These are phyloP conservation scores for Pelmatolapia mariae DNA, from an alignment of 2,113 vertebrate genomes.

Conservation along the genomic window DNA sequence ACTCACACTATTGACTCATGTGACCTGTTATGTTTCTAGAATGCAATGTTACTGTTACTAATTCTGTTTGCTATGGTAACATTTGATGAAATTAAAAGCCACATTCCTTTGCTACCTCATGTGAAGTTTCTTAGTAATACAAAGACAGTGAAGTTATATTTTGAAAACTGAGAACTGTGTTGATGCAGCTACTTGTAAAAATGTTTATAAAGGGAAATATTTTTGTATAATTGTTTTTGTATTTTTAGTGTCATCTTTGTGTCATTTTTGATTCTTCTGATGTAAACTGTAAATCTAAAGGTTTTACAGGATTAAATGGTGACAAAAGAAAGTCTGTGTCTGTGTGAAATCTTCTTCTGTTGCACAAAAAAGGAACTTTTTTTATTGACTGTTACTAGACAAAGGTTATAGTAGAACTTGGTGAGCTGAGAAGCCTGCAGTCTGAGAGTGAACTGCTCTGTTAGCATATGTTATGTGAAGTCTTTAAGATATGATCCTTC, in stretches of 20 bases:
- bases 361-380: not conserved
- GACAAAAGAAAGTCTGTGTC: not conserved
- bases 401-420: not conserved
- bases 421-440: not conserved
- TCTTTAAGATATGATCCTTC: not conserved
- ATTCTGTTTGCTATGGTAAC: not conserved
- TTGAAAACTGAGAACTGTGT: not conserved
- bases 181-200: not conserved
- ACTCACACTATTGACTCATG: not conserved
- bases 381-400: not conserved
- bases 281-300: not conserved
- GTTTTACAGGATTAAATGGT: not conserved
- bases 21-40: not conserved
- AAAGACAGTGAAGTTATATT: not conserved
- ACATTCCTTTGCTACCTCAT: not conserved
- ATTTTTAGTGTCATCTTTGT: not conserved
- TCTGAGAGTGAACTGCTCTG: not conserved
- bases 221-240: not conserved
- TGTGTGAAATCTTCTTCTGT: not conserved
- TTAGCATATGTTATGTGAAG: not conserved
- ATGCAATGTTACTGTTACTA: not conserved
- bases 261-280: not conserved
- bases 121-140: not conserved
- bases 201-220: not conserved
- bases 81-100: not conserved